Evolutionary conservation across 2,113 vertebrate species (phyloP).

Genomic region (Uria aalge): DNA sequence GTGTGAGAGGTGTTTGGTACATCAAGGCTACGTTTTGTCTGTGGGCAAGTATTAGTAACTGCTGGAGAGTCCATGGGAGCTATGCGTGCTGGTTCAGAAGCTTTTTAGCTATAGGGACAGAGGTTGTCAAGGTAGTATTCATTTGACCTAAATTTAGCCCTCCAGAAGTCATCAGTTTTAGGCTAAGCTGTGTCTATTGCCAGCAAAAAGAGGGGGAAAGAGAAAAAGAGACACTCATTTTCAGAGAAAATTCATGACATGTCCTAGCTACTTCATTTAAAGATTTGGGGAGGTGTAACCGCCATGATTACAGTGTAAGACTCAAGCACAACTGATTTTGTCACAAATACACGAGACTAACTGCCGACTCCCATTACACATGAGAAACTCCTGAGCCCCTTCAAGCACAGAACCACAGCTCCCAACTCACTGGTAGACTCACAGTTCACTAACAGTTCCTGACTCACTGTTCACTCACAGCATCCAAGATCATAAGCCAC

Average conservation of each 20-base stretch:
- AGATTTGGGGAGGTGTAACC: background rate
- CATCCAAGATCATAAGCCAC: background rate
- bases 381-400: background rate
- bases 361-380: background rate
- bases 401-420: background rate
- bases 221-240: background rate
- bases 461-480: no score
- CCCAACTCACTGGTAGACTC: background rate
- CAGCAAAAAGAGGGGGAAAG: background rate
- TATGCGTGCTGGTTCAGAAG: background rate
- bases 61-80: background rate
- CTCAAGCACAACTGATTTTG: background rate
- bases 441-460: no score
- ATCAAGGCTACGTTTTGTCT: background rate
- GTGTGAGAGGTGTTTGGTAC: background rate
- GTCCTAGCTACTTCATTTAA: background rate
- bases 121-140: background rate
- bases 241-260: background rate
- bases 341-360: background rate
- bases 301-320: background rate
- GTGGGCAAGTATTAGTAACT: background rate
- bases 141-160: background rate
- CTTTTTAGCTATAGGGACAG: background rate
- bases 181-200: background rate
- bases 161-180: background rate